Evolutionary conservation across 2,113 vertebrate genomes (phyloP).

Genomic region (Ahaetulla prasina): DNA sequence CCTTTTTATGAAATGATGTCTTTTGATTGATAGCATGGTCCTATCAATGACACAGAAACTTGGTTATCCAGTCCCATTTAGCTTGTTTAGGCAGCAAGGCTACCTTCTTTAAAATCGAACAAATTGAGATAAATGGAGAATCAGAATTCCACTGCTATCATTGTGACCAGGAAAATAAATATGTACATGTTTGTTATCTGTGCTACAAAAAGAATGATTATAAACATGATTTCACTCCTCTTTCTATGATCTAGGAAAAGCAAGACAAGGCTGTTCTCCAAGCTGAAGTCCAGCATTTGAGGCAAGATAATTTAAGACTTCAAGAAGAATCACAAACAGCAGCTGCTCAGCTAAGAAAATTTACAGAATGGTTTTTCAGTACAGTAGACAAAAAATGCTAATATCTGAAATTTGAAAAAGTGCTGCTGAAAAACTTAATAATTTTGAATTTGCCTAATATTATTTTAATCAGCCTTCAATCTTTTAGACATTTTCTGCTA

Average conservation of each 20-base stretch:
- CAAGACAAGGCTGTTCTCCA: slow-evolving; percentile 95
- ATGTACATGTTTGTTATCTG: slow-evolving; percentile 1
- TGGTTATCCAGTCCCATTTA: not conserved
- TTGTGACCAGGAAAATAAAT: slow-evolving; percentile 16
- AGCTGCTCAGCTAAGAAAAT: slow-evolving; percentile 90
- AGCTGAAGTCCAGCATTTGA: slow-evolving; percentile 91
- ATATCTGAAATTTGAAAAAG: slow-evolving; percentile 20
- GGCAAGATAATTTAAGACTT: slow-evolving; percentile 92
- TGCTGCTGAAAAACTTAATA: slow-evolving; percentile 28
- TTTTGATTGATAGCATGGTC: not conserved
- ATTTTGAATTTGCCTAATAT: slow-evolving; percentile 42
- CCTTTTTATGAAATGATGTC: not conserved
- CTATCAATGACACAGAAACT: not conserved
- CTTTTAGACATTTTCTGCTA: slow-evolving; percentile 57
- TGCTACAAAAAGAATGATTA: not conserved
- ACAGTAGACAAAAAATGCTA: slow-evolving; percentile 88
- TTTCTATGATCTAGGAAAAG: slow-evolving; percentile 81
- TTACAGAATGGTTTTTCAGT: slow-evolving; percentile 97
- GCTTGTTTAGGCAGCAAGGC: slow-evolving; percentile 13
- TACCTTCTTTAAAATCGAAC: slow-evolving; percentile 16
- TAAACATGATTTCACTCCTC: slow-evolving; percentile 10
- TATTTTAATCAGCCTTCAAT: slow-evolving; percentile 59
- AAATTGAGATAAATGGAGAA: slow-evolving; percentile 1
- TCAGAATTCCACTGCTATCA: slow-evolving; percentile 7
- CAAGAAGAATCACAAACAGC: slow-evolving; percentile 95